phyloP scores from a whole-genome alignment of 2,888 invertebrate genomes.

The Polia nebulosa region DNA sequence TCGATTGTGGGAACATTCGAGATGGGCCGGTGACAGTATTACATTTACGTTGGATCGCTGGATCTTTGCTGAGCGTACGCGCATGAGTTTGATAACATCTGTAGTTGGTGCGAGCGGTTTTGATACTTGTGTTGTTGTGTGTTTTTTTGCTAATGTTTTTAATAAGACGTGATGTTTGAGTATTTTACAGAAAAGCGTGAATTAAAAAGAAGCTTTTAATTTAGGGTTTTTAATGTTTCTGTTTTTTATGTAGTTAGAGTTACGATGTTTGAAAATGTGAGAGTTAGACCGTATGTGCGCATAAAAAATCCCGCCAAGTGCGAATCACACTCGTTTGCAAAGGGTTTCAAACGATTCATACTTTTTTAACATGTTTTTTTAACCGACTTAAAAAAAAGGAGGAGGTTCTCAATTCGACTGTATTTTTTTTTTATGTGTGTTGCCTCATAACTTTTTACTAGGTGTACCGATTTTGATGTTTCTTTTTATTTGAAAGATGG shows the following conservation, averaged over 20 bases:
- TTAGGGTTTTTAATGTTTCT: neutral
- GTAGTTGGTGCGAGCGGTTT: conserved; percentile 62
- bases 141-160: neutral
- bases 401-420: too few relatives aligned
- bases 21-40: conserved; percentile 86
- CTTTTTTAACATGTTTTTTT: too few relatives aligned
- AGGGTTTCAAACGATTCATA: too few relatives aligned
- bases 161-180: neutral
- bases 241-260: neutral
- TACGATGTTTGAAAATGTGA: too few relatives aligned
- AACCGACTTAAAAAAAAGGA: too few relatives aligned
- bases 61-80: conserved; percentile 84
- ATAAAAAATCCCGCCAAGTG: too few relatives aligned
- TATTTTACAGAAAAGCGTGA: neutral
- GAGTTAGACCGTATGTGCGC: too few relatives aligned
- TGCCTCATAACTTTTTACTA: too few relatives aligned
- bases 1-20: conserved; percentile 88
- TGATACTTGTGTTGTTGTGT: conserved; percentile 74
- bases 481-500: too few relatives aligned
- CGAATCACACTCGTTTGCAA: too few relatives aligned
- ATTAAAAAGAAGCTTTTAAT: neutral
- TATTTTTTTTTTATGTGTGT: too few relatives aligned
- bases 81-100: conserved; percentile 82
- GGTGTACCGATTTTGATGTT: too few relatives aligned
- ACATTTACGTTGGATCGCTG: conserved; percentile 80